Percentiles rank a stretch among this genome's conserved stretches.
Evolutionary conservation across 23 tunicate species (phyloP).

Genomic region (Trididemnum nubilum): DNA sequence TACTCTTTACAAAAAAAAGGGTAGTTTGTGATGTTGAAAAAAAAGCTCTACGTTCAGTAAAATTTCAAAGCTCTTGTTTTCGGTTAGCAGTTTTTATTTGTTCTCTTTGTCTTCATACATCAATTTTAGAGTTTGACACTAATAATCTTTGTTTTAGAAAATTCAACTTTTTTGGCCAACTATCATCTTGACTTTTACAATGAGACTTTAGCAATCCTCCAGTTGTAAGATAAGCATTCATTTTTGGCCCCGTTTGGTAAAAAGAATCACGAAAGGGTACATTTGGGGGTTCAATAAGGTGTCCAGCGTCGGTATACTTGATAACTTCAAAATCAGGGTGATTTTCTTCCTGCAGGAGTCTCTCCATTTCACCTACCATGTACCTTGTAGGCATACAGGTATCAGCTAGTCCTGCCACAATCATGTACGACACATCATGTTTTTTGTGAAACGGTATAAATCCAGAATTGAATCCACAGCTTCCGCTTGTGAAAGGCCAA

Average conservation of each 20-base stretch:
- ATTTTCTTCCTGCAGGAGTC: constrained; percentile 14
- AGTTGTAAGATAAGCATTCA: background rate
- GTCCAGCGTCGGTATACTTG: constrained; percentile 62
- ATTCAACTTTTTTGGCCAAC: constrained; percentile 36
- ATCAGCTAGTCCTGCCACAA: constrained; percentile 34
- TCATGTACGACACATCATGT: constrained; percentile 42
- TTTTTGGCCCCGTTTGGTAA: background rate
- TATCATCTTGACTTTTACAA: constrained; percentile 56
- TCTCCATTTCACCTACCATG: constrained; percentile 18
- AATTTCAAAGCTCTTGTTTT: too few species aligned
- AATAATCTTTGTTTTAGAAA: background rate
- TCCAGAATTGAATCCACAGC: background rate
- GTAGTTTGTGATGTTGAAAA: too few species aligned
- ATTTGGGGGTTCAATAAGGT: constrained; percentile 52
- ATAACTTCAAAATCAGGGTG: constrained; percentile 43
- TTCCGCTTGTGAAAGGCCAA: background rate
- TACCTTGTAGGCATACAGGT: constrained; percentile 13
- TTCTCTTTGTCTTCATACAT: too few species aligned
- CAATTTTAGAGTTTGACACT: too few species aligned
- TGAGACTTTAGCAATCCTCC: constrained; percentile 63
- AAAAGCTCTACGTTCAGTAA: too few species aligned
- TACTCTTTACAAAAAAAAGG: too few species aligned
- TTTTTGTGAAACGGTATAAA: constrained; percentile 14
- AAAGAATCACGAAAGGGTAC: background rate
- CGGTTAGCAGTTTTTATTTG: too few species aligned